Conservation (phyloP, 92 coral and sea anemone species). For the Actinernus sp. region DNA sequence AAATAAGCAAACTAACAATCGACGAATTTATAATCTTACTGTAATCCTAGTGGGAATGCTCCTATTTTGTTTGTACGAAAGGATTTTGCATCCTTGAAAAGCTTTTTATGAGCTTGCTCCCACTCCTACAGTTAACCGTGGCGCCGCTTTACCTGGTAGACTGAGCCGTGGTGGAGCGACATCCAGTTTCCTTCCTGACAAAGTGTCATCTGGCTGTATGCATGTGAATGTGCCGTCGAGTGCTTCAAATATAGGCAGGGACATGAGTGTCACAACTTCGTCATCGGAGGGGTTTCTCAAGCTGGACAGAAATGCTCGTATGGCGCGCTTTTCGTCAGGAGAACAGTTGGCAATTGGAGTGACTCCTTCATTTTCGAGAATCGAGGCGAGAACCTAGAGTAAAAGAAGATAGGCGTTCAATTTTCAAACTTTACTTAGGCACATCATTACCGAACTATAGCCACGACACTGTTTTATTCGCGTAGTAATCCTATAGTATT, state of each 20-base stretch:
- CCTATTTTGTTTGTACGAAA: too few species aligned
- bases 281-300: conserved; percentile 89
- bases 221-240: conserved; percentile 84
- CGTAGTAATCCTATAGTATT: too few species aligned
- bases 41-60: too few species aligned
- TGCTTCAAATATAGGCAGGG: conserved; percentile 87
- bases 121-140: too few species aligned
- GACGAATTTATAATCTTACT: too few species aligned
- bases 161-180: conserved; percentile 88
- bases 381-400: conserved; percentile 56
- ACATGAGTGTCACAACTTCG: conserved; percentile 80
- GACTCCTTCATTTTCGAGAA: conserved; percentile 54
- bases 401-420: not conserved
- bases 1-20: too few species aligned
- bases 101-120: too few species aligned
- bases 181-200: conserved; percentile 66
- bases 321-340: conserved; percentile 75
- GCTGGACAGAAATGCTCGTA: conserved; percentile 82
- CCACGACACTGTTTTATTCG: not conserved
- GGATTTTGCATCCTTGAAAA: too few species aligned
- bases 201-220: conserved; percentile 66
- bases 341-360: conserved; percentile 35
- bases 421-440: not conserved
- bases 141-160: conserved; percentile 77
- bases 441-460: not conserved